These are phyloP conservation scores for Parasteatoda lunata DNA, from an alignment of 2,888 invertebrate species.

Conservation along the genomic window DNA sequence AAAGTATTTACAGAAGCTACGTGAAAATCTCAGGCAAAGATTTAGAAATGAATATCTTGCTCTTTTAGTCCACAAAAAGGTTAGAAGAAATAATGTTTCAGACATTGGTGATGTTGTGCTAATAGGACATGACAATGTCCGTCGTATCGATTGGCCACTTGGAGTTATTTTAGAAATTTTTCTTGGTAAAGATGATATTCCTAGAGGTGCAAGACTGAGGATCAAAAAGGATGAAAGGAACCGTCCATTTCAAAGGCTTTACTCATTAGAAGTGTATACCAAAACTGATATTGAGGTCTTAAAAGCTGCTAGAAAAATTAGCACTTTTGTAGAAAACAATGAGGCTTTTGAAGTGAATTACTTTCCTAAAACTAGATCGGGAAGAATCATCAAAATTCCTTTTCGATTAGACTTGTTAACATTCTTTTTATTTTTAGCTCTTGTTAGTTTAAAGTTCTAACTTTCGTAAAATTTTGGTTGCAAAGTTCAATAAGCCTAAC, in stretches of 20 bases:
- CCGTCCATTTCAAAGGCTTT: not conserved
- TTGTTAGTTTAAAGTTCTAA: too few species aligned
- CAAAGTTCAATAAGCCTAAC: too few species aligned
- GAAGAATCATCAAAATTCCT: too few species aligned
- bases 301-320: too few species aligned
- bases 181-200: not conserved
- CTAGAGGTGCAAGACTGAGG: not conserved
- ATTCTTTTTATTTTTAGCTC: too few species aligned
- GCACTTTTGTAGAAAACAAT: too few species aligned
- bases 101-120: slow-evolving; percentile 13
- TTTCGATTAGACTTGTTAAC: too few species aligned
- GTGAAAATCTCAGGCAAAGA: slow-evolving; percentile 15
- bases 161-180: slow-evolving; percentile 8
- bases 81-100: slow-evolving; percentile 10
- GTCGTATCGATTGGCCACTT: slow-evolving; percentile 8
- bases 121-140: slow-evolving; percentile 5
- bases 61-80: slow-evolving; percentile 7
- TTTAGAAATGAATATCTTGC: slow-evolving; percentile 29
- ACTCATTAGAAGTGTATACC: not conserved
- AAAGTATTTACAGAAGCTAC: not conserved
- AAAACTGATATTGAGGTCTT: slow-evolving; percentile 1
- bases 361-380: too few species aligned
- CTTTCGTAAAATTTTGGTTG: too few species aligned
- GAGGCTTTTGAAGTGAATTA: too few species aligned
- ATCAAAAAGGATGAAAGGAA: not conserved